A percentile compares a stretch with the other conserved stretches of the same genome.
Evolutionary conservation across 2,888 invertebrate genomes (phyloP).

Genomic region (Drosophila paranaensis): DNA sequence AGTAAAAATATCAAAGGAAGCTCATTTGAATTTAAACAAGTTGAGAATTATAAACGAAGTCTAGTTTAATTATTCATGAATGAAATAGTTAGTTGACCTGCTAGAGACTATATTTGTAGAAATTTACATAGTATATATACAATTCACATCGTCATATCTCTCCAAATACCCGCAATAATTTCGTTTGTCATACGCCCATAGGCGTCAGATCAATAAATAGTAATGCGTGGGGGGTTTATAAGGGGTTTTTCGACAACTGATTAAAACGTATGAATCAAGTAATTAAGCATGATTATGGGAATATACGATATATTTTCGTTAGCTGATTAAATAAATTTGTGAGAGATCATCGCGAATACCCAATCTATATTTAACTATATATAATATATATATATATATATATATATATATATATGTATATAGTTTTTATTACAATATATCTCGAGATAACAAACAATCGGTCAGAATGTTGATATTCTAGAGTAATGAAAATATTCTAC

Average conservation of each 20-base stretch:
- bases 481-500: not conserved
- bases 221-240: not conserved
- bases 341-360: not conserved
- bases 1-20: no score
- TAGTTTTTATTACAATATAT: not conserved
- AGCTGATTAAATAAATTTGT: conserved; percentile 2
- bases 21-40: not conserved
- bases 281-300: conserved; percentile 8
- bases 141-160: not conserved
- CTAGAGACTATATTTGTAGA: not conserved
- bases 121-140: not conserved
- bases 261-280: conserved; percentile 8
- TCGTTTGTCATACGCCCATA: not conserved
- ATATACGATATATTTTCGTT: not conserved
- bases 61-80: no score
- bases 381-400: not conserved
- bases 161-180: not conserved
- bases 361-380: not conserved
- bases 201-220: not conserved
- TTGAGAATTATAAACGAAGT: not conserved
- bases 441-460: not conserved
- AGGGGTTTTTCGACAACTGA: conserved; percentile 17
- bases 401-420: not conserved
- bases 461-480: not conserved
- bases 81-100: not conserved